These are phyloP conservation scores for Epirrita christyi DNA, from an alignment of 2,888 invertebrate genomes.

Conservation along the genomic window DNA sequence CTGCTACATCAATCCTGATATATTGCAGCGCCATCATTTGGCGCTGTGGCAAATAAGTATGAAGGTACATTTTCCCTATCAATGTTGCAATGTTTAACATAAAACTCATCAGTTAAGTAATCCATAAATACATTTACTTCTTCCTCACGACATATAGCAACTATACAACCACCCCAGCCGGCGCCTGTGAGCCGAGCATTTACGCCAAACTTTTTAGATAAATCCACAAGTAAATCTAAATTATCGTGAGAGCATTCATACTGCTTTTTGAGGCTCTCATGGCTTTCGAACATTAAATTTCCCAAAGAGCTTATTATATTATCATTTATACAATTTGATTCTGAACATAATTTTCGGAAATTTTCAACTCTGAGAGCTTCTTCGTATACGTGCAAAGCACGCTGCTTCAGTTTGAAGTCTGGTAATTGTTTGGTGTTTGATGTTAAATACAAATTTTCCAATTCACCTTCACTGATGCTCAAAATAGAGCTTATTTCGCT, in stretches of 20 bases:
- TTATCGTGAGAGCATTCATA: conserved; percentile 97
- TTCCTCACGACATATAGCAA: conserved; percentile 90
- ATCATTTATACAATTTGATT: conserved; percentile 50
- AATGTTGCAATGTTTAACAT: conserved; percentile 81
- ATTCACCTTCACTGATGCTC: conserved; percentile 83
- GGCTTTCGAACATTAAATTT: conserved; percentile 94
- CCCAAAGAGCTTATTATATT: conserved; percentile 87
- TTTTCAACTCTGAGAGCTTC: conserved; percentile 94
- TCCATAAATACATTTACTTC: conserved; percentile 88
- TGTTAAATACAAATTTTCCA: conserved; percentile 79
- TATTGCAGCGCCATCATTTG: conserved; percentile 87
- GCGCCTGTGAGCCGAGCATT: conserved; percentile 98
- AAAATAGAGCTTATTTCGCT: conserved; percentile 87
- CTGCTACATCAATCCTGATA: conserved; percentile 50
- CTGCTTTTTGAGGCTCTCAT: conserved; percentile 91
- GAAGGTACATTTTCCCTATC: conserved; percentile 80
- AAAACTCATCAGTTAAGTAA: conserved; percentile 88
- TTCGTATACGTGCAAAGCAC: conserved; percentile 95
- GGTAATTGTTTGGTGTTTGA: conserved; percentile 87
- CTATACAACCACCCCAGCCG: conserved; percentile 99
- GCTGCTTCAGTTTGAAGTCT: conserved; percentile 91
- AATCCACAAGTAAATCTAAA: conserved; percentile 92
- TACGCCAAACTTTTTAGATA: conserved; percentile 88
- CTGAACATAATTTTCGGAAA: conserved; percentile 88
- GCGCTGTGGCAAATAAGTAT: conserved; percentile 90